Evolutionary conservation across 23 tunicate species (phyloP).

Genomic region (Botrylloides violaceus): DNA sequence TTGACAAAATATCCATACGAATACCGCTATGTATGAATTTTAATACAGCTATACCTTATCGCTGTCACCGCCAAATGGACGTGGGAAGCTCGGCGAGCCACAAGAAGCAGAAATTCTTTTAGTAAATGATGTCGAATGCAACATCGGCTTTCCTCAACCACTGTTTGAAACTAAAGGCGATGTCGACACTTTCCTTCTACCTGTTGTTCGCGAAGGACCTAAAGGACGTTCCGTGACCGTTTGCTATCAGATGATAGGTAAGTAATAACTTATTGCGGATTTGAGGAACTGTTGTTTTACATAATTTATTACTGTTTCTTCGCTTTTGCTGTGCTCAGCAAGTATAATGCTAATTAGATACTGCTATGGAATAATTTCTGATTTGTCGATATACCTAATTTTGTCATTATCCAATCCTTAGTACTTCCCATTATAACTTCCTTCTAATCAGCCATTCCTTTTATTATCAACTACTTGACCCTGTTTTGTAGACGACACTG

Average conservation of each 20-base stretch:
- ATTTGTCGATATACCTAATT: too few species aligned
- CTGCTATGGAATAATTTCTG: too few species aligned
- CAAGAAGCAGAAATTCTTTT: conserved; percentile 41
- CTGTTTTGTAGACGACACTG: conserved; percentile 91
- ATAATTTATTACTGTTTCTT: too few species aligned
- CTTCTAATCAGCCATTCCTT: too few species aligned
- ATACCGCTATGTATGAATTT: too few species aligned
- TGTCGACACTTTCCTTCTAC: conserved; percentile 61
- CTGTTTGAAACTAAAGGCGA: conserved; percentile 62
- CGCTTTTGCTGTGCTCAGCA: too few species aligned
- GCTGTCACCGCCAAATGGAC: conserved; percentile 73
- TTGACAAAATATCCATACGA: too few species aligned
- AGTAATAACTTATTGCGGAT: conserved; percentile 7
- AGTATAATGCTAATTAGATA: too few species aligned
- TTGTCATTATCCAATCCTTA: too few species aligned
- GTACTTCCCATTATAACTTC: too few species aligned
- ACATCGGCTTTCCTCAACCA: conserved; percentile 31
- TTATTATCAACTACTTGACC: too few species aligned
- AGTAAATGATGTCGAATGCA: conserved; percentile 64
- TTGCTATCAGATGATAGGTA: conserved; percentile 61
- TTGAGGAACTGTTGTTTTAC: too few species aligned
- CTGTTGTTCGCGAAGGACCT: conserved; percentile 75
- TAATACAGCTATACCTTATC: conserved; percentile 49
- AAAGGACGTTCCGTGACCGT: conserved; percentile 71
- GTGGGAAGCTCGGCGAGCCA: conserved; percentile 77